These are phyloP conservation scores for Meloidogyne hapla DNA, from an alignment of 1,140 invertebrate genomes.

Conservation along the genomic window DNA sequence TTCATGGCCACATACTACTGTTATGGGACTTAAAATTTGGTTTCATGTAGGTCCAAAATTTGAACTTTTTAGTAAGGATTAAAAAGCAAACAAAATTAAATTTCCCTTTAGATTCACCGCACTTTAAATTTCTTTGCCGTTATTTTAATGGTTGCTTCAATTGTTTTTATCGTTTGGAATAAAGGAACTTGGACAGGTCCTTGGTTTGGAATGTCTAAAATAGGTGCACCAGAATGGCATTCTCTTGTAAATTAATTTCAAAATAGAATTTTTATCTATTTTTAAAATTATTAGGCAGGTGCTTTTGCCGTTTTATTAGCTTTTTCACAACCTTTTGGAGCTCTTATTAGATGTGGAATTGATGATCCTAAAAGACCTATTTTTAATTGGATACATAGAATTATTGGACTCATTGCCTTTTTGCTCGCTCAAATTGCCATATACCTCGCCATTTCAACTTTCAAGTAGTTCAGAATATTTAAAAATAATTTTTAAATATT, in stretches of 20 bases:
- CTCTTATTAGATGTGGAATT: slow-evolving; percentile 34
- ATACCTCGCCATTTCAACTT: slow-evolving; percentile 31
- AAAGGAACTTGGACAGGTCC: slow-evolving; percentile 47
- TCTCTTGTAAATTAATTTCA: slow-evolving; percentile 18
- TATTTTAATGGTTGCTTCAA: slow-evolving; percentile 33
- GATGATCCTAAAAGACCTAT: slow-evolving; percentile 39
- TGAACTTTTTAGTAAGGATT: background rate
- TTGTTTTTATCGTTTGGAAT: slow-evolving; percentile 28
- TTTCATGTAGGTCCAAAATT: slow-evolving; percentile 39
- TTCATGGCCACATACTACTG: slow-evolving; percentile 42
- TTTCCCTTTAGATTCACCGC: slow-evolving; percentile 39
- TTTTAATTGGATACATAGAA: slow-evolving; percentile 40
- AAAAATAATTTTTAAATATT: slow-evolving; percentile 10
- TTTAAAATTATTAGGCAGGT: slow-evolving; percentile 30
- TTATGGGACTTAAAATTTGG: slow-evolving; percentile 42
- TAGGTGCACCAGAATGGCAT: slow-evolving; percentile 4
- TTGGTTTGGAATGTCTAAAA: slow-evolving; percentile 19
- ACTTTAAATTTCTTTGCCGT: slow-evolving; percentile 42
- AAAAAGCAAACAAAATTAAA: background rate
- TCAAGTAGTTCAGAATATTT: slow-evolving; percentile 15
- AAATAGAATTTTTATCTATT: slow-evolving; percentile 16
- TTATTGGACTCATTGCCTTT: slow-evolving; percentile 14
- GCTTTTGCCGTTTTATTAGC: slow-evolving; percentile 41
- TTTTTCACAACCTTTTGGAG: slow-evolving; percentile 37
- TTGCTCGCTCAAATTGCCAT: background rate